phyloP scores from a whole-genome alignment of 2,797 vertebrate species.

The Pangasius sanitwongsei region DNA sequence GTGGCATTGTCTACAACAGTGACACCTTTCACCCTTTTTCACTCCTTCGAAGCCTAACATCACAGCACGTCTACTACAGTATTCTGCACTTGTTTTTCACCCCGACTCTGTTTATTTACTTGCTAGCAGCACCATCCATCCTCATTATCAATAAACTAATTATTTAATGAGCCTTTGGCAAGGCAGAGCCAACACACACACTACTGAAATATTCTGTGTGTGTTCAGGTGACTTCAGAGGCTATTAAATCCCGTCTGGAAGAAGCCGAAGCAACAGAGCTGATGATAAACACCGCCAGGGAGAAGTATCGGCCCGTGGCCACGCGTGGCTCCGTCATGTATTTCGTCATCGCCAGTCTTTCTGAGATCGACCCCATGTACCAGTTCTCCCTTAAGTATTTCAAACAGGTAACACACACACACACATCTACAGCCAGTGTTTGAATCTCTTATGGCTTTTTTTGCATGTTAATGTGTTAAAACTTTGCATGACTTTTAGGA shows the following conservation, averaged over 20 bases:
- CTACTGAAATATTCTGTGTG: not conserved
- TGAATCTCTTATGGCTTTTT: not conserved
- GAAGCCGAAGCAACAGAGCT: constrained; percentile 79
- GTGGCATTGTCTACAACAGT: not conserved
- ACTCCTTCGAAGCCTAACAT: not conserved
- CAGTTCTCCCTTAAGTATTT: constrained; percentile 89
- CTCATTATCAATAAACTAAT: not conserved
- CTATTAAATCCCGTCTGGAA: constrained; percentile 77
- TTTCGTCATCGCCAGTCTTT: constrained; percentile 81
- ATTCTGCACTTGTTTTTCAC: not conserved
- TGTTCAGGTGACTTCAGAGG: constrained; percentile 75
- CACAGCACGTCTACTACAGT: not conserved
- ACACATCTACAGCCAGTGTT: not conserved
- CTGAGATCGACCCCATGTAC: constrained; percentile 85
- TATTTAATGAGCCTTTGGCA: constrained; percentile 1
- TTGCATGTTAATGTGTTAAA: not conserved
- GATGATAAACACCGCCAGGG: constrained; percentile 77
- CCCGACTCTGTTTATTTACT: constrained; percentile 6
- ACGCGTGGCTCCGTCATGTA: constrained; percentile 80
- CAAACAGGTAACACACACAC: constrained; percentile 73
- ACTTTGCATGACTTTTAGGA: not conserved
- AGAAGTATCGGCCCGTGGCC: constrained; percentile 79
- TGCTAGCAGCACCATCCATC: constrained; percentile 4
- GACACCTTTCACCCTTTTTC: not conserved
- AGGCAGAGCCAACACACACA: not conserved